A percentile compares a stretch with the other conserved stretches of the same genome.
Evolutionary conservation across 2,113 vertebrate genomes (phyloP).

Genomic region (Myotis yumanensis): DNA sequence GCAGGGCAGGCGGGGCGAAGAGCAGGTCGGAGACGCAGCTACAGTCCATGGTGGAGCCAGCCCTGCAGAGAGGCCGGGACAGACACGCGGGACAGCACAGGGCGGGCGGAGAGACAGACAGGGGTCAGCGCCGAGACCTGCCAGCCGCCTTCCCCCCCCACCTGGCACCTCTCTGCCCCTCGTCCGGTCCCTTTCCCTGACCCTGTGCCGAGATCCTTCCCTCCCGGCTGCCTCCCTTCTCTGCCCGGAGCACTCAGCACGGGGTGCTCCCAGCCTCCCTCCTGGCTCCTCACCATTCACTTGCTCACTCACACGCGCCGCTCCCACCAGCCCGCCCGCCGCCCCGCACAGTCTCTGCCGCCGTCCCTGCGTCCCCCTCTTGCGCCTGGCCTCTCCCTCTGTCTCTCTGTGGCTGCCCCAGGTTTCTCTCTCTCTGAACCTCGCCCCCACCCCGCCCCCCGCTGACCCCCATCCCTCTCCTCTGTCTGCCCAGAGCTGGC

Average conservation of each 20-base stretch:
- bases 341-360: not conserved
- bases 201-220: not conserved
- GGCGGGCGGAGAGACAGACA: not conserved
- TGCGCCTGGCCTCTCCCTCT: not conserved
- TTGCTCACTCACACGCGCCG: not conserved
- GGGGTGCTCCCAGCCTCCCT: not conserved
- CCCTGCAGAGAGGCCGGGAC: slow-evolving; percentile 82
- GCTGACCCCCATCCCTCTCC: not conserved
- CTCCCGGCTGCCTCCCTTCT: not conserved
- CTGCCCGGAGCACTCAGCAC: not conserved
- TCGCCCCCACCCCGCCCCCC: not conserved
- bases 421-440: not conserved
- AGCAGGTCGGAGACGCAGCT: slow-evolving; percentile 95
- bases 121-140: not conserved
- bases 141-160: not conserved
- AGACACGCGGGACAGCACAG: not conserved
- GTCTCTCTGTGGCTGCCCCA: not conserved
- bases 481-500: not conserved
- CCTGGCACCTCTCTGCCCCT: slow-evolving; percentile 42
- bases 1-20: slow-evolving; percentile 90
- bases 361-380: not conserved
- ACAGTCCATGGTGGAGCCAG: slow-evolving; percentile 88
- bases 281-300: not conserved
- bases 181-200: not conserved
- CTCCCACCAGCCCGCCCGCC: not conserved